Evolutionary conservation across 1,140 invertebrate species (phyloP).

Genomic region (Ceratosolen fusciceps): DNA sequence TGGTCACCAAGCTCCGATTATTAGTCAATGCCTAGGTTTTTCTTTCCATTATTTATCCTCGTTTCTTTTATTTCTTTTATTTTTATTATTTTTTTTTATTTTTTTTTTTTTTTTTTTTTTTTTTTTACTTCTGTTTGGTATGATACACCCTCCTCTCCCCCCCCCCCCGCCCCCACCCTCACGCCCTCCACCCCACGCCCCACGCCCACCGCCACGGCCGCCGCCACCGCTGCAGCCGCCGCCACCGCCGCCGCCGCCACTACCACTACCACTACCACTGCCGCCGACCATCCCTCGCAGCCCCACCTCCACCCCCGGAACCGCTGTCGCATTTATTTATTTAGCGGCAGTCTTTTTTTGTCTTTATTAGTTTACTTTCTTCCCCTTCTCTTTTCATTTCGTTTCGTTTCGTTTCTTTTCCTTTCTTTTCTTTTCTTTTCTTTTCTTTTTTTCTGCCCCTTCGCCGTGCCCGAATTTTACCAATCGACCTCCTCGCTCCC

Average conservation of each 20-base stretch:
- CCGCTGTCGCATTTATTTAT: no score
- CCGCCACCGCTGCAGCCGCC: background rate
- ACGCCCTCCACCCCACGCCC: background rate
- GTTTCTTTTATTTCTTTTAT: constrained; percentile 44
- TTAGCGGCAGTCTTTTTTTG: background rate
- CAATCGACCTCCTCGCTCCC: background rate
- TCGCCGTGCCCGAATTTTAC: no score
- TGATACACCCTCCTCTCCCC: background rate
- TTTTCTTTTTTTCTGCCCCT: constrained; percentile 5
- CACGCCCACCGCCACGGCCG: no score
- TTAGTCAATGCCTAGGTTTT: constrained; percentile 62
- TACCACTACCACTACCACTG: no score
- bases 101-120: no score
- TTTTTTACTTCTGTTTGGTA: no score
- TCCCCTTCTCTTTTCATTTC: constrained; percentile 24
- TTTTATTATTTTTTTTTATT: no score
- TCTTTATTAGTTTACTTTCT: background rate
- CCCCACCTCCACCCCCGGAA: no score
- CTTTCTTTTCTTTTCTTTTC: background rate
- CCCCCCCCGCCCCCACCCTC: background rate
- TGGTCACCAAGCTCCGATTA: constrained; percentile 70
- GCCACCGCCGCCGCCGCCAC: no score
- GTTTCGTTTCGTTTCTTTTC: no score
- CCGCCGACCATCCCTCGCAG: no score
- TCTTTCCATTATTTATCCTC: constrained; percentile 53